These are phyloP conservation scores for Prenolepis imparis DNA, from an alignment of 2,888 invertebrate species.

Conservation along the genomic window DNA sequence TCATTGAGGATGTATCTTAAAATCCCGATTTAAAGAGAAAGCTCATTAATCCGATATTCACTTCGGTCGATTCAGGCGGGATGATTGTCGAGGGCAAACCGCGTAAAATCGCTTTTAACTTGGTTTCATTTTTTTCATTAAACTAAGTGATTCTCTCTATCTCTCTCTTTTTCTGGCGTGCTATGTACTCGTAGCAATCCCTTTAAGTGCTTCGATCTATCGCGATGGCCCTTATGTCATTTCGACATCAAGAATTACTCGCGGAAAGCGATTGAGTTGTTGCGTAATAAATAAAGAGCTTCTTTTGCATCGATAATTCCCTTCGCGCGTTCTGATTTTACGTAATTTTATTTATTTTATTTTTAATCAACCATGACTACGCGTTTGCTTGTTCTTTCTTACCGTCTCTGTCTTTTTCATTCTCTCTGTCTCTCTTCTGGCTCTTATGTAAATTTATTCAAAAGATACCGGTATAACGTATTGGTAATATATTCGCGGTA, in stretches of 20 bases:
- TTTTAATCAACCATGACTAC: conserved; percentile 10
- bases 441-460: conserved; percentile 54
- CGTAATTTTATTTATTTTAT: neutral
- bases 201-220: conserved; percentile 64
- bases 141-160: conserved; percentile 58
- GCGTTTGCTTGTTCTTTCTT: conserved; percentile 2
- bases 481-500: conserved; percentile 44
- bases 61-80: conserved; percentile 4
- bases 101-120: conserved; percentile 48
- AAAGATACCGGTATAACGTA: conserved; percentile 36
- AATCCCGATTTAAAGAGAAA: neutral
- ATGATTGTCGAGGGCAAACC: conserved; percentile 26
- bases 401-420: neutral
- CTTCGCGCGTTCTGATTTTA: conserved; percentile 29
- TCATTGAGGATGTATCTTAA: conserved; percentile 17
- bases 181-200: conserved; percentile 55
- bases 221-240: conserved; percentile 33
- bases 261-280: conserved; percentile 42
- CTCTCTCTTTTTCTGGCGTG: neutral
- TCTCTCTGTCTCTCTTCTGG: neutral
- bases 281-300: conserved; percentile 46
- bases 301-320: conserved; percentile 29
- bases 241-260: conserved; percentile 43
- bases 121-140: conserved; percentile 65
- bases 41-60: conserved; percentile 33